A percentile compares a stretch with the other conserved stretches of the same genome.
These are phyloP conservation scores for Luperina testacea DNA, from an alignment of 2,888 invertebrate genomes.

Conservation along the genomic window DNA sequence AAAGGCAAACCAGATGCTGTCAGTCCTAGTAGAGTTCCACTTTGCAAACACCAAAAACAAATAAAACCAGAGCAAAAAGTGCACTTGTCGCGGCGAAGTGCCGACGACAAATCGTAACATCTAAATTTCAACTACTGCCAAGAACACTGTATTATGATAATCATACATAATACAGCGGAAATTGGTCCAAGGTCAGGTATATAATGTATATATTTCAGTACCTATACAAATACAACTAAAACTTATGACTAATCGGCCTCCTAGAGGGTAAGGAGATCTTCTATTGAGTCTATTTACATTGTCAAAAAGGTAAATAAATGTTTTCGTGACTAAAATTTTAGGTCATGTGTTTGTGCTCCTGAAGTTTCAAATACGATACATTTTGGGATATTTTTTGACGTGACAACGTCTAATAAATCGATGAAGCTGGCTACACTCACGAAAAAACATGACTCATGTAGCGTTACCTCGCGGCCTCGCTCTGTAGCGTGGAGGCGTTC, in stretches of 20 bases:
- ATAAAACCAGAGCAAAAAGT: neutral
- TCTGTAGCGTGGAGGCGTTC: too few relatives aligned
- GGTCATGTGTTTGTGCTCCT: neutral
- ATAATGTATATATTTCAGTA: slow-evolving; percentile 26
- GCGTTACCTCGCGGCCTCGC: too few relatives aligned
- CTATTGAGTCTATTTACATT: neutral
- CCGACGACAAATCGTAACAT: slow-evolving; percentile 45
- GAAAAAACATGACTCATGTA: too few relatives aligned
- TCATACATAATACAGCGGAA: slow-evolving; percentile 20
- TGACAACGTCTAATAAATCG: too few relatives aligned
- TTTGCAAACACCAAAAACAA: neutral
- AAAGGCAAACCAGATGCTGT: neutral
- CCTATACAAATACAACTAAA: slow-evolving; percentile 13
- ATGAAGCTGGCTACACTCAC: too few relatives aligned
- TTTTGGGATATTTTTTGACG: neutral
- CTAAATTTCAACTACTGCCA: slow-evolving; percentile 35
- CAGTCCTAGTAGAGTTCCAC: neutral
- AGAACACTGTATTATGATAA: slow-evolving; percentile 29
- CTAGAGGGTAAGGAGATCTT: slow-evolving; percentile 3
- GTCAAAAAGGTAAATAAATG: neutral
- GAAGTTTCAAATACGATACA: neutral
- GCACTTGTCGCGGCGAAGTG: neutral
- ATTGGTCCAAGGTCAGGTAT: slow-evolving; percentile 52
- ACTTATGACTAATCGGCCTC: slow-evolving; percentile 39
- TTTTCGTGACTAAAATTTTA: neutral